Conservation (phyloP, 2,113 vertebrate species). For the Riparia riparia region DNA sequence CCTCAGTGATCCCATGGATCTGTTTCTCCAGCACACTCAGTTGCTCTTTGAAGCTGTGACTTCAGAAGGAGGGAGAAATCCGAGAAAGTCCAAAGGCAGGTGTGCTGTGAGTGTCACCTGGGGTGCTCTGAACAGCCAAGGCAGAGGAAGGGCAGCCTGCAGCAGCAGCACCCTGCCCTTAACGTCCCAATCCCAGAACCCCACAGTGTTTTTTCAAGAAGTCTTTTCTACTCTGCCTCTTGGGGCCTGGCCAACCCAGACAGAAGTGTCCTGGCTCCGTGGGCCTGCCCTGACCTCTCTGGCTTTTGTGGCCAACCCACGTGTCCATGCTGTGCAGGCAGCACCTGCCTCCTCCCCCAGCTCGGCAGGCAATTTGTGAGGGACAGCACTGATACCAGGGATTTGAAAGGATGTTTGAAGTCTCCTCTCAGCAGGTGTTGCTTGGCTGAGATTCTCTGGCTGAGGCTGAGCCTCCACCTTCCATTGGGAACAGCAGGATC, state of each 20-base stretch:
- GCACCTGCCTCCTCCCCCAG: neutral
- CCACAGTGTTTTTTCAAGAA: fast-evolving
- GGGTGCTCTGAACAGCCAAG: neutral
- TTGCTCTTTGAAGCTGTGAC: neutral
- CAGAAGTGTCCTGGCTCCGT: fast-evolving
- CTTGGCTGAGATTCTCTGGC: neutral
- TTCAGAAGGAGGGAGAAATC: neutral
- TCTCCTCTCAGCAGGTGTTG: neutral
- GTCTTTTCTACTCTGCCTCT: neutral
- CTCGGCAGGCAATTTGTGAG: neutral
- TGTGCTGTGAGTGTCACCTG: neutral
- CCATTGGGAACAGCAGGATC: neutral
- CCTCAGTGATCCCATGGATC: neutral
- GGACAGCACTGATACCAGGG: no score
- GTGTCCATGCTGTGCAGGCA: neutral
- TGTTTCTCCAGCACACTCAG: neutral
- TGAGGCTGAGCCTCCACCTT: neutral
- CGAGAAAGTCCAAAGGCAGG: neutral
- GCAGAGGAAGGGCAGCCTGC: neutral
- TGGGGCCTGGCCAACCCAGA: fast-evolving
- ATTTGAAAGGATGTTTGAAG: neutral
- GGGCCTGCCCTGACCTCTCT: neutral
- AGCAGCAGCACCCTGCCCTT: neutral
- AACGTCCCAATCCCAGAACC: fast-evolving
- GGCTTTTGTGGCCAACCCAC: fast-evolving